phyloP scores from a whole-genome alignment of 2,888 invertebrate species.

The Trichopria drosophilae region DNA sequence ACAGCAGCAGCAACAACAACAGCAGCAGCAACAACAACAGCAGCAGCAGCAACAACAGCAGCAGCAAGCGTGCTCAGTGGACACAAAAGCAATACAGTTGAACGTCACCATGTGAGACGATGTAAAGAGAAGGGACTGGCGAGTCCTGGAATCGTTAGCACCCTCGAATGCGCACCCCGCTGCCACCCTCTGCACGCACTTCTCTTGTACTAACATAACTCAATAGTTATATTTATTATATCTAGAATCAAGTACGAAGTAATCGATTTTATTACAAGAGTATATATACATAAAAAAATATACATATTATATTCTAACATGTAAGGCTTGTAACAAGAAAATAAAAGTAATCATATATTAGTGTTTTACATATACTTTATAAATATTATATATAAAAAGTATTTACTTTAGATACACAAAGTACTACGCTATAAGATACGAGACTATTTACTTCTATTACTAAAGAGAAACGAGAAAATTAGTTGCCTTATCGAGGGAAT shows the following conservation, averaged over 20 bases:
- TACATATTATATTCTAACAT: constrained; percentile 53
- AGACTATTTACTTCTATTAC: constrained; percentile 25
- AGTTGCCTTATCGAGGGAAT: constrained; percentile 53
- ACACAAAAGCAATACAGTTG: constrained; percentile 58
- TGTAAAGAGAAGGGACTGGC: constrained; percentile 48
- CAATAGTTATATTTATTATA: constrained; percentile 58
- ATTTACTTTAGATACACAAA: constrained; percentile 56
- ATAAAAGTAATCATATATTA: constrained; percentile 58
- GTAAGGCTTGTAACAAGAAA: constrained; percentile 59
- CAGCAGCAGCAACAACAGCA: constrained; percentile 50
- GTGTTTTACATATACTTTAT: constrained; percentile 60
- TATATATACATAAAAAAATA: constrained; percentile 48
- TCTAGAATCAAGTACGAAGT: constrained; percentile 54
- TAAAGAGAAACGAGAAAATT: constrained; percentile 42
- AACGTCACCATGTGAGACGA: constrained; percentile 58
- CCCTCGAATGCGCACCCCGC: constrained; percentile 53
- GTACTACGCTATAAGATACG: constrained; percentile 22
- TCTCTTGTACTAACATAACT: constrained; percentile 58
- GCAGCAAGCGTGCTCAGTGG: constrained; percentile 54
- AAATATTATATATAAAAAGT: constrained; percentile 43
- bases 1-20: constrained; percentile 56
- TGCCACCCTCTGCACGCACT: constrained; percentile 59
- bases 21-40: constrained; percentile 51
- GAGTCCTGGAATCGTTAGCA: constrained; percentile 50
- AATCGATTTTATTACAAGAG: constrained; percentile 58